Evolutionary conservation across 2,888 invertebrate species (phyloP), one percentile per base, ranked within the genome.

Genomic region (Dascillus cervinus): DNA sequence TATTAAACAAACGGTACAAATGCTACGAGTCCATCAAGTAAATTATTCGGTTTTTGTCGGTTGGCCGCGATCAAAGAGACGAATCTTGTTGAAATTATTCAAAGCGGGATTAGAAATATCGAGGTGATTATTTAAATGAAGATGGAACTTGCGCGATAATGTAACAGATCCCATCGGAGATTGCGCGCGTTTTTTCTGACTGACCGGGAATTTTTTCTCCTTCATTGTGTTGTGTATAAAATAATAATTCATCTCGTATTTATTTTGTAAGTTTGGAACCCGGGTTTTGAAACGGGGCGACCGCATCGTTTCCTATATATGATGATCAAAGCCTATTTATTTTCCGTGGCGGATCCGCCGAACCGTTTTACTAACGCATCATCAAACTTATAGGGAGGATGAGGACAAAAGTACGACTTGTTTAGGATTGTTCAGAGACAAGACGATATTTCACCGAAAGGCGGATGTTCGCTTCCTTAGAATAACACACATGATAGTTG

Each of bases 381-480:
- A 60, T 60, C 60, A 54, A 56, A 50, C 56, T 51, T n/a, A n/a
- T n/a, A n/a, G 46, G 51, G 53, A 54, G 53, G 34, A 32, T 34
- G 50, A 50, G 58, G 55, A 62, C 61, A 62, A 62, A 60, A 62
- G 61, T 60, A 53, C 54, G 58, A 59, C 56, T 62, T 60, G 60
- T 58, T 57, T 55, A 53, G 59, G 48, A 60, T 59, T 60, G 60
- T 59, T 59, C 53, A 46, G 53, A 57, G 58, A 58, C 57, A 55
- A 58, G 62, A 56, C 61, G 56, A 64, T 64, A 64, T 63, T 62
- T 64, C 62, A 62, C 58, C 49, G 57, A 53, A 57, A 49, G 54
- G 57, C 64, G 64, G 64, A 64, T 62, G 62, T 61, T 48, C 55
- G 61, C 62, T 62, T 64, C 64, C 62, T 62, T 61, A 58, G 58